Base-by-base conservation (phyloP, 2,888 invertebrate genomes). In the Pediacus dermestoides region DNA sequence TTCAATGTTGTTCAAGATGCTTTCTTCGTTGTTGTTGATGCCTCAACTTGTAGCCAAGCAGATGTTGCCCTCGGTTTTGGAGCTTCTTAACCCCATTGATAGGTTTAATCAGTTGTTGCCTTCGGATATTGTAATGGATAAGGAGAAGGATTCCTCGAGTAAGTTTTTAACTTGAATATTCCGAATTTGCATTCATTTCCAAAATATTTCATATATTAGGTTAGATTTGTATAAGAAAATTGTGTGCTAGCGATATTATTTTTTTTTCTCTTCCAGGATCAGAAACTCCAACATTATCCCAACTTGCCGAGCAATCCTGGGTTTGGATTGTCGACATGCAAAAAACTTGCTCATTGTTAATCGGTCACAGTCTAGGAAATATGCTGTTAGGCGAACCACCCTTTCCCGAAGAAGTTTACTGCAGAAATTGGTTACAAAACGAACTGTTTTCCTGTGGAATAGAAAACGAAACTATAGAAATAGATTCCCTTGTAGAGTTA, bases 301-400 rank as follows among this genome's bases (percentile, higher is more conserved):
- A 74, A 45, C 50, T 70, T 12, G 68, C 70, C 1, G 70, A 68
- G 36, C 69, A 68, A 44, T 70, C 66, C 18, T 75, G 74, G 74
- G 63, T 70, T 33, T 80, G 80, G 78, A 67, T 79, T 42, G 62
- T 79, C 16, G 80, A 80, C 58, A 61, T 78, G 53, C 78, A 80
- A 58, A 66, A 77, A 46, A 73, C 75, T 0, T 76, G 76, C 55
- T 73, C 76, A n/a, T 65, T 80, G 33, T 63, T 80, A 42, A 72
- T 80, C 32, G 81, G 81, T 2, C 63, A 76, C 37, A 74, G 76
- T 57, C 67, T 81, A 13, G 76, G 77, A 2, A 74, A 73, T 16
- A 73, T 75, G 70, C 59, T 79, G 31, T 63, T 74, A 7, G 78
- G 78, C 1, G 64, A 70, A 8, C 65, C 70, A 1, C 54, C 70